Percentiles rank a stretch among this genome's conserved stretches.
Evolutionary conservation across 2,888 invertebrate genomes (phyloP).

Genomic region (Caenorhabditis panamensis): DNA sequence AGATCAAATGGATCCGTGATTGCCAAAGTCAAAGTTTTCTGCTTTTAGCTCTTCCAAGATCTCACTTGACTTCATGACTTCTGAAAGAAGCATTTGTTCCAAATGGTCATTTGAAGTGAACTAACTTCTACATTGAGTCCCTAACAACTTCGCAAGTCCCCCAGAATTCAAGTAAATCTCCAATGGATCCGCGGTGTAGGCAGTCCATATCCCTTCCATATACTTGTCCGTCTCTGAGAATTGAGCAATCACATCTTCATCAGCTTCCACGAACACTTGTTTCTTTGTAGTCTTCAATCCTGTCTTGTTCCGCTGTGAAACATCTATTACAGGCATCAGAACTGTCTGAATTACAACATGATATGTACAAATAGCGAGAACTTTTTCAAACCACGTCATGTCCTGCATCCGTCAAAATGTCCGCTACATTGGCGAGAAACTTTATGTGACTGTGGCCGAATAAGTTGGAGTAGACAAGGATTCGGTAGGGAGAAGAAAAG

Average conservation of each 20-base stretch:
- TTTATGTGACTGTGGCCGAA: not conserved
- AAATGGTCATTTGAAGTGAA: not conserved
- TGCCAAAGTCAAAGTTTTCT: conserved; percentile 13
- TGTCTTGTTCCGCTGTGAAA: not conserved
- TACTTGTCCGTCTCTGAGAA: not conserved
- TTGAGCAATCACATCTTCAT: not conserved
- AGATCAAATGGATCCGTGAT: conserved; percentile 22
- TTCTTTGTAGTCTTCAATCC: not conserved
- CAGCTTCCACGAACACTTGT: not conserved
- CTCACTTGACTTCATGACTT: not conserved
- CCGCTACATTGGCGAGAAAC: not conserved
- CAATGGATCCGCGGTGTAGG: not conserved
- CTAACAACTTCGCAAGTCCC: not conserved
- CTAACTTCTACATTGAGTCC: not conserved
- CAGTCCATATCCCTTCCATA: not conserved
- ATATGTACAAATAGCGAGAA: not conserved
- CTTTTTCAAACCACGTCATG: not conserved
- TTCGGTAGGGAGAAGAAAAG: not conserved
- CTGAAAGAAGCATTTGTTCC: not conserved
- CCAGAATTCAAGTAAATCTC: not conserved
- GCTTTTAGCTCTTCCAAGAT: not conserved
- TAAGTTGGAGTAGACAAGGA: not conserved
- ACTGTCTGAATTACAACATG: not conserved
- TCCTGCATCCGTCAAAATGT: not conserved
- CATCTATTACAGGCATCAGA: conserved; percentile 1